These are phyloP conservation scores for Leucophenga varia DNA, from an alignment of 1,140 invertebrate species.

Conservation along the genomic window DNA sequence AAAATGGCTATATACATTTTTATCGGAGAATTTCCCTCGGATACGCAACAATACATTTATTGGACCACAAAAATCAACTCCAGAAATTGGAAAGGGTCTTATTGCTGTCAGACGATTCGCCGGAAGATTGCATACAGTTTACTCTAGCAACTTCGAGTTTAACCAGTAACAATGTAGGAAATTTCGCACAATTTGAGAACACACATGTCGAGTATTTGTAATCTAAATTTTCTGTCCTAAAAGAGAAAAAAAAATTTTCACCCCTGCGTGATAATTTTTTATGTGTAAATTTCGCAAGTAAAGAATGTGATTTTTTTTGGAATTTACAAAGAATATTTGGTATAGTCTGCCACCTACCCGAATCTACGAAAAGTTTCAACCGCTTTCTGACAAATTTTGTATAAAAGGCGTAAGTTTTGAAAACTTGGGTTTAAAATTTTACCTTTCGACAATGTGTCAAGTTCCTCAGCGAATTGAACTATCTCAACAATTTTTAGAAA, in stretches of 20 bases:
- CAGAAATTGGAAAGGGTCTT: slow-evolving; percentile 9
- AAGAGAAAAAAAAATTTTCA: neutral
- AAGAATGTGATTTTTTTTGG: neutral
- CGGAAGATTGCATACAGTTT: slow-evolving; percentile 1
- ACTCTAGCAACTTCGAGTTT: neutral
- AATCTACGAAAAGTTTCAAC: neutral
- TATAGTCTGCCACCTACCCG: neutral
- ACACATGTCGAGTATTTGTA: neutral
- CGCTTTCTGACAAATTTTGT: too few species aligned
- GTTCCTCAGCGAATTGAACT: slow-evolving; percentile 1
- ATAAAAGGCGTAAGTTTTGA: too few species aligned
- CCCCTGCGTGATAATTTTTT: slow-evolving; percentile 3
- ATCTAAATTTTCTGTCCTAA: neutral
- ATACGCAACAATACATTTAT: slow-evolving; percentile 4
- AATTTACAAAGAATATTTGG: slow-evolving; percentile 1
- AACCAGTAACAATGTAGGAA: slow-evolving; percentile 4
- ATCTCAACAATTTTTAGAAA: slow-evolving; percentile 6
- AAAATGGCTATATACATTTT: slow-evolving; percentile 24
- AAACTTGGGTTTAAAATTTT: too few species aligned
- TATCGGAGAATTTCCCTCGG: neutral
- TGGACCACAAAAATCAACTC: slow-evolving; percentile 16
- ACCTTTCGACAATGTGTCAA: too few species aligned
- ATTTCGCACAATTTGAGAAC: neutral
- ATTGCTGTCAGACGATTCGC: slow-evolving; percentile 1
- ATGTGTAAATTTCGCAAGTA: neutral